Evolutionary conservation across 2,888 invertebrate genomes (phyloP), one percentile per base, ranked within the genome.

Genomic region (Lagria hirta): DNA sequence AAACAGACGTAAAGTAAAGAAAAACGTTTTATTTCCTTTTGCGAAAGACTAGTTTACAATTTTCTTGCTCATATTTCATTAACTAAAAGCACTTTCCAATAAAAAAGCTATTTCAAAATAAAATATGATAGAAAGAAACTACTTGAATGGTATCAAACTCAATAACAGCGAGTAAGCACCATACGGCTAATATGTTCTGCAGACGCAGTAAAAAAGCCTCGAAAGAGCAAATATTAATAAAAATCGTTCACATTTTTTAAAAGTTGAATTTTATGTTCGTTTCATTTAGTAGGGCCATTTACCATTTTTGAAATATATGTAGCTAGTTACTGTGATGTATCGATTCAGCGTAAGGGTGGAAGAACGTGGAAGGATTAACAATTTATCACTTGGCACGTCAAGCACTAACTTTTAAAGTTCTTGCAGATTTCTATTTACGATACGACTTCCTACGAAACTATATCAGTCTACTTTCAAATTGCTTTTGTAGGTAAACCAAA

Each of bases 361-460:
- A 36, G 26, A 50, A 51, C 40, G 49, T 35, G 51, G 48, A 48
- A 48, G 48, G 48, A 48, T 49, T 49, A 51, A 43, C 49, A 49
- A 49, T 49, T 49, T 49, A 49, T 49, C 49, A 51, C 48, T 47
- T 46, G 46, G 35, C 33, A 49, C 36, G 51, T 51, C 51, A 49
- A 46, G 48, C 49, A 38, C 35, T 38, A 45, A 45, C 43, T 50
- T 46, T 41, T 35, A 30, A 46, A 48, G 43, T 51, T 49, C 46
- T 44, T 49, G 49, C 49, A 46, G 48, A 49, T 48, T 49, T 48
- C 46, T 43, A 32, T 47, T 47, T 47, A 37, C 41, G 46, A 45
- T 45, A 45, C 38, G 32, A 32, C 28, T 32, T 20, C 20, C 28
- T 13, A 14, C 4, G 33, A 41, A 30, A 40, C 40, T 43, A 15